These are phyloP conservation scores for Drosophila malerkotliana DNA, from an alignment of 1,140 invertebrate species.

Conservation along the genomic window DNA sequence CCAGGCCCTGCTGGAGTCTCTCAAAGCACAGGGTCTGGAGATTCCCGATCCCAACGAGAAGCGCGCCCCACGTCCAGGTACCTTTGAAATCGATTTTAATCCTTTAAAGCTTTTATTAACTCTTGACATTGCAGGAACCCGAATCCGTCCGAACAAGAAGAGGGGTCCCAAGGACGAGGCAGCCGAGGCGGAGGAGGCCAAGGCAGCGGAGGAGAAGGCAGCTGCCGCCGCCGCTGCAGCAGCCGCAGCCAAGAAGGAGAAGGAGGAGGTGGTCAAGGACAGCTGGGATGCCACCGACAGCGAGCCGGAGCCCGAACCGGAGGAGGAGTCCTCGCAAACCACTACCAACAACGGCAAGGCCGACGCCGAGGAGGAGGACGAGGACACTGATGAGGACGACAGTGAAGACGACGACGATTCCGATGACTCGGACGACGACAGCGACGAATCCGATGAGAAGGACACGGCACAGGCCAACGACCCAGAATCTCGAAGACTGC, in stretches of 20 bases:
- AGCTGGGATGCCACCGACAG: constrained; percentile 93
- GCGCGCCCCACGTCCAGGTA: constrained; percentile 87
- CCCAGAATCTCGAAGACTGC: constrained; percentile 88
- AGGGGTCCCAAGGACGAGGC: constrained; percentile 78
- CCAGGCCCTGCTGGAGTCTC: constrained; percentile 93
- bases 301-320: constrained; percentile 87
- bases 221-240: constrained; percentile 81
- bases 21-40: constrained; percentile 93
- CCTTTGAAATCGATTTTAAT: neutral
- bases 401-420: constrained; percentile 85
- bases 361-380: constrained; percentile 51
- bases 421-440: constrained; percentile 84
- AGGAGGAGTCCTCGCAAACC: constrained; percentile 84
- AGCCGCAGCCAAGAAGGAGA: constrained; percentile 80
- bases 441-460: constrained; percentile 77
- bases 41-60: constrained; percentile 87
- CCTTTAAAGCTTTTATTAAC: neutral
- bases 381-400: constrained; percentile 74
- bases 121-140: constrained; percentile 84
- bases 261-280: constrained; percentile 89
- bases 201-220: constrained; percentile 78
- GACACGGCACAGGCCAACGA: constrained; percentile 85
- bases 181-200: constrained; percentile 85
- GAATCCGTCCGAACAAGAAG: constrained; percentile 90
- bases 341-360: constrained; percentile 77